A percentile compares a stretch with the other conserved stretches of the same genome.
phyloP scores from a whole-genome alignment of 2,113 vertebrate species.

The Agapornis roseicollis region DNA sequence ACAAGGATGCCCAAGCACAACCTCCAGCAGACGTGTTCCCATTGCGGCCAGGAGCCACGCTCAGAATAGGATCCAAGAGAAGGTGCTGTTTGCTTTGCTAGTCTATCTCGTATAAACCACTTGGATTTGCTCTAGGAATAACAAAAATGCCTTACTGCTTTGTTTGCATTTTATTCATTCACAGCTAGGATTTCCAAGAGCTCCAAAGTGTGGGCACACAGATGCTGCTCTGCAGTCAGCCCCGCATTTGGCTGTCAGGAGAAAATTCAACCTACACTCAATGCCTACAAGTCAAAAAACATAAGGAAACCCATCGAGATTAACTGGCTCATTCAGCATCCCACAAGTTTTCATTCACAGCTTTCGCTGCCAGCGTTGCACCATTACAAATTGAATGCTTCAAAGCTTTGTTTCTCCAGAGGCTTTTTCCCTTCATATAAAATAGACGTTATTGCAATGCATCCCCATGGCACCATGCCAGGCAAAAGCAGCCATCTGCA shows the following conservation, averaged over 20 bases:
- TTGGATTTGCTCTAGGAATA: conserved; percentile 25
- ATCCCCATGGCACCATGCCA: conserved; percentile 34
- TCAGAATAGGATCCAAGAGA: background rate
- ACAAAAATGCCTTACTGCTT: background rate
- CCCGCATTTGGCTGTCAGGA: conserved; percentile 1
- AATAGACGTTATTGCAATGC: conserved; percentile 43
- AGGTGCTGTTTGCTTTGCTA: background rate
- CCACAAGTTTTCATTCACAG: conserved; percentile 64
- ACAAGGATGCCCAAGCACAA: background rate
- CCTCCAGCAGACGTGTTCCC: background rate
- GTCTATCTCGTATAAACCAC: background rate
- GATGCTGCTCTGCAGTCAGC: background rate
- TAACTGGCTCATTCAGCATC: conserved; percentile 26
- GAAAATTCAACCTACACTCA: conserved; percentile 40
- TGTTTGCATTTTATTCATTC: background rate
- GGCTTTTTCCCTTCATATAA: conserved; percentile 42
- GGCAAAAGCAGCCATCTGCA: conserved; percentile 1
- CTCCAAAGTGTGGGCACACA: conserved; percentile 19
- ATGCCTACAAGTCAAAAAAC: conserved; percentile 54
- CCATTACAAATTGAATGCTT: background rate
- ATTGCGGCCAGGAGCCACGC: background rate
- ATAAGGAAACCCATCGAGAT: conserved; percentile 65
- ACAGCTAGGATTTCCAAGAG: conserved; percentile 3
- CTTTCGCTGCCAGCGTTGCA: conserved; percentile 21
- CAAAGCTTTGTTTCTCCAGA: conserved; percentile 38